phyloP scores from a whole-genome alignment of 2,797 vertebrate species.

The Mionectes olivaceus region DNA sequence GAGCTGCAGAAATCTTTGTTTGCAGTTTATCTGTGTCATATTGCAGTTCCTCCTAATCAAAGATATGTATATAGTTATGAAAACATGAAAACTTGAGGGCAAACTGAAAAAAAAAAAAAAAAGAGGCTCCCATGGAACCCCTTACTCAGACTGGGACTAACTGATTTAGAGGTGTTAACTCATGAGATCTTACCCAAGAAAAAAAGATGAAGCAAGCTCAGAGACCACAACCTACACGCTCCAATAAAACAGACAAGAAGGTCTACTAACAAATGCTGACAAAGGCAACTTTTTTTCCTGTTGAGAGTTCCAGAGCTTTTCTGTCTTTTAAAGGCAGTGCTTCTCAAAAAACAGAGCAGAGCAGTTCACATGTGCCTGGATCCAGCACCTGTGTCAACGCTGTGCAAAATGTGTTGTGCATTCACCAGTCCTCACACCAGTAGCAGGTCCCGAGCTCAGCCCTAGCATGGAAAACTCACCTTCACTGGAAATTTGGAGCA shows the following conservation, averaged over 20 bases:
- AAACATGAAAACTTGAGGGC: not conserved
- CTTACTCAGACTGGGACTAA: not conserved
- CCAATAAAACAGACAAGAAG: not conserved
- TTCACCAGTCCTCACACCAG: fast-evolving
- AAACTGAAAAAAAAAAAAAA: not conserved
- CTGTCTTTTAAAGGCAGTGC: not conserved
- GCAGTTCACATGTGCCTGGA: fast-evolving
- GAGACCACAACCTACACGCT: not conserved
- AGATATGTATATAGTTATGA: not conserved
- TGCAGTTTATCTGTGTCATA: not conserved
- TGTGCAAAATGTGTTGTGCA: not conserved
- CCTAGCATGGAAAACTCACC: not conserved
- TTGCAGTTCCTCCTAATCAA: not conserved
- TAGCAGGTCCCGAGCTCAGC: not conserved
- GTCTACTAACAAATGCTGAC: not conserved
- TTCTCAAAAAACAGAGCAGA: not conserved
- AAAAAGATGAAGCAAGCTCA: not conserved
- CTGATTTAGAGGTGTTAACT: not conserved
- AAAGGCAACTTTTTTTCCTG: not conserved
- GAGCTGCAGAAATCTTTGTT: not conserved
- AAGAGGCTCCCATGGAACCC: not conserved
- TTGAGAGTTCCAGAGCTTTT: not conserved
- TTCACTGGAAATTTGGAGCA: not conserved
- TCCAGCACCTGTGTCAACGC: not conserved
- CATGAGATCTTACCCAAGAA: not conserved